These are phyloP conservation scores for Sebastes baramenuke DNA, from an alignment of 2,797 vertebrate species.

Conservation along the genomic window DNA sequence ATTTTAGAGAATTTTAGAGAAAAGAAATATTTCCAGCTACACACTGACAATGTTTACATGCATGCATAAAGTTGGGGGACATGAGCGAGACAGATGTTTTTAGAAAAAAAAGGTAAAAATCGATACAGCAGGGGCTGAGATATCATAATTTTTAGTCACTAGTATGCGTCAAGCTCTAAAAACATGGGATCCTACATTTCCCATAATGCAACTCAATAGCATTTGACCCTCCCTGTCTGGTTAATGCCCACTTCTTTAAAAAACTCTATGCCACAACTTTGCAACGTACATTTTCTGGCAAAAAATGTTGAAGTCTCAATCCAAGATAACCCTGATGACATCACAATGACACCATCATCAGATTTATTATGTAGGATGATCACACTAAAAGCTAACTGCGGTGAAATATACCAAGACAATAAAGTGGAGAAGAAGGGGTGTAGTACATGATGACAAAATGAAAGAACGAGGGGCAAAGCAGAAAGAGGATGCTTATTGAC, in stretches of 20 bases:
- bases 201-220: background rate
- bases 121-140: accelerated
- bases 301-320: background rate
- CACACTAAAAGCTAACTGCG: background rate
- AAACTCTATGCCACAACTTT: background rate
- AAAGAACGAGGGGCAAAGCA: background rate
- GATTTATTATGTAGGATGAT: background rate
- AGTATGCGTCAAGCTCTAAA: too few relatives aligned
- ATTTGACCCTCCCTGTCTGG: background rate
- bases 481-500: constrained; percentile 65
- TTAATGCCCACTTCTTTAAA: background rate
- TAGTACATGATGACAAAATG: background rate
- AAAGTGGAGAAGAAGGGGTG: background rate
- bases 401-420: background rate
- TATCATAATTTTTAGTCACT: background rate
- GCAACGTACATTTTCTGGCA: too few relatives aligned
- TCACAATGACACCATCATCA: background rate
- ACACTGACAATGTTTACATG: too few relatives aligned
- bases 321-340: background rate
- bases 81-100: background rate
- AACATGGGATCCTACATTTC: background rate
- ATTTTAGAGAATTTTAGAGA: too few relatives aligned
- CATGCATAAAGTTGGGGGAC: background rate
- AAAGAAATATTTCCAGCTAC: too few relatives aligned
- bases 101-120: background rate